Evolutionary conservation across 2,113 vertebrate genomes (phyloP).

Genomic region (Pachycephala philippinensis): DNA sequence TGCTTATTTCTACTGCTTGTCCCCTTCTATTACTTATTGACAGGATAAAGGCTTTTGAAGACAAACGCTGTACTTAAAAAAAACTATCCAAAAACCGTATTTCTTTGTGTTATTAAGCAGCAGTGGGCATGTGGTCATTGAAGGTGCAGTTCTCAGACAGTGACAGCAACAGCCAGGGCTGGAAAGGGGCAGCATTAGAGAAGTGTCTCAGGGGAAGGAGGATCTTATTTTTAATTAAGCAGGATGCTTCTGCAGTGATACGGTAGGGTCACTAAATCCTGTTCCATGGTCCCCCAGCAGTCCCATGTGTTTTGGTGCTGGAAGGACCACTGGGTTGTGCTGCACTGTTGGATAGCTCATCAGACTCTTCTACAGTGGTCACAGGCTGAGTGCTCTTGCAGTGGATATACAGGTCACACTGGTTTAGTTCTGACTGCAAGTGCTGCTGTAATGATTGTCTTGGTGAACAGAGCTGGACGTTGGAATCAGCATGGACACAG

Average conservation of each 20-base stretch:
- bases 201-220: not conserved
- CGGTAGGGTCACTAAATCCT: not conserved
- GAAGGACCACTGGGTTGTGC: not conserved
- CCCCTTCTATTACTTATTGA: not conserved
- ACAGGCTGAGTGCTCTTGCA: not conserved
- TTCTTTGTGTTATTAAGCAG: not conserved
- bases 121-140: not conserved
- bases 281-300: fast-evolving
- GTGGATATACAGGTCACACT: not conserved
- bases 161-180: not conserved
- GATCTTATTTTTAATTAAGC: not conserved
- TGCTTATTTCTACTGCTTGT: not conserved
- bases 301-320: not conserved
- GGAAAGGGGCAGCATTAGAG: not conserved
- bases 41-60: not conserved
- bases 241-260: not conserved
- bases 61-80: not conserved
- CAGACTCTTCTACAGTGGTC: not conserved
- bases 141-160: not conserved
- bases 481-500: not conserved
- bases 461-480: not conserved
- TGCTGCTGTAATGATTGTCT: not conserved
- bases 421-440: not conserved
- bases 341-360: not conserved
- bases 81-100: not conserved